These are phyloP conservation scores for Malacosoma neustria DNA, from an alignment of 2,888 invertebrate genomes.

Conservation along the genomic window DNA sequence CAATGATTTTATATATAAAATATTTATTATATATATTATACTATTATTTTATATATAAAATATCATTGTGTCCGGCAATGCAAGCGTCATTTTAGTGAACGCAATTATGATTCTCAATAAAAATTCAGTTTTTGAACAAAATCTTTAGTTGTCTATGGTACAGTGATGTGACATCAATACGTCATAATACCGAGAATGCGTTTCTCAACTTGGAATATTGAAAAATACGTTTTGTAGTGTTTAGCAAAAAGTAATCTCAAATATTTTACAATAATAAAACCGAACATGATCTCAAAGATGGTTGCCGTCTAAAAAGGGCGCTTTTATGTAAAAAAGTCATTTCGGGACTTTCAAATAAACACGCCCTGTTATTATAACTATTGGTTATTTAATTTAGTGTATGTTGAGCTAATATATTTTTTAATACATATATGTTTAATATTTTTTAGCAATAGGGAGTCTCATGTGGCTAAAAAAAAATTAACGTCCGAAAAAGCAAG, in stretches of 20 bases:
- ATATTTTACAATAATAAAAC: no score
- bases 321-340: slow-evolving; percentile 7
- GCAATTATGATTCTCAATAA: no score
- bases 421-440: background rate
- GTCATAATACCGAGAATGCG: slow-evolving; percentile 2
- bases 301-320: slow-evolving; percentile 1
- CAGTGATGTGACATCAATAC: slow-evolving; percentile 6
- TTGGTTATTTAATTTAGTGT: no score
- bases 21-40: no score
- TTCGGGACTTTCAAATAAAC: slow-evolving; percentile 2
- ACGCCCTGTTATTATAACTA: background rate
- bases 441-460: slow-evolving; percentile 1
- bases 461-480: background rate
- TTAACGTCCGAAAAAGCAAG: no score
- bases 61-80: background rate
- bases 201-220: slow-evolving; percentile 5
- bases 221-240: slow-evolving; percentile 4
- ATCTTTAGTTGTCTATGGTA: background rate
- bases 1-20: no score
- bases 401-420: no score
- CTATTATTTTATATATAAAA: no score
- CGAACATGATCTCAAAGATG: background rate
- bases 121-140: no score
- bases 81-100: slow-evolving; percentile 1
- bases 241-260: background rate